These are phyloP conservation scores for Microcebus jonahi DNA, from an alignment of 2,113 vertebrate species.

Conservation along the genomic window DNA sequence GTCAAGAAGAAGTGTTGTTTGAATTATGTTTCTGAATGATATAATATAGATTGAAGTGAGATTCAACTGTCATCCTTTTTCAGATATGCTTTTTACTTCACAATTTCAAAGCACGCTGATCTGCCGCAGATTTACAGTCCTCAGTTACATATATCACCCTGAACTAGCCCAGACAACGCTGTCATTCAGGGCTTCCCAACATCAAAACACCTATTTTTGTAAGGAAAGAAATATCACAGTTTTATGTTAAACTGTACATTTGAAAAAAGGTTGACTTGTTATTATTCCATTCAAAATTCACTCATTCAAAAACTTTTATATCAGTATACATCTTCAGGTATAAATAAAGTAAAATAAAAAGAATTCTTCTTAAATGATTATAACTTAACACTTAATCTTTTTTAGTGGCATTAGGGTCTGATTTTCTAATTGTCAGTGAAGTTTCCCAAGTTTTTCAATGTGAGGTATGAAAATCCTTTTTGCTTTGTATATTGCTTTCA, in stretches of 20 bases:
- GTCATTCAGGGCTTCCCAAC: neutral
- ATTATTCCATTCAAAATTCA: constrained; percentile 25
- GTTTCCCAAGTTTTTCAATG: neutral
- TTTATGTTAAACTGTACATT: constrained; percentile 32
- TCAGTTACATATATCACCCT: neutral
- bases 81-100: constrained; percentile 60
- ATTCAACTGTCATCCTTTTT: constrained; percentile 60
- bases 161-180: constrained; percentile 12
- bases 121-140: constrained; percentile 52
- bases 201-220: constrained; percentile 10
- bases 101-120: constrained; percentile 52
- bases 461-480: constrained; percentile 1
- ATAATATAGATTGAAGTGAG: constrained; percentile 50
- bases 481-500: neutral
- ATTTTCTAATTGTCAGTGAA: constrained; percentile 49
- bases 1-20: constrained; percentile 52
- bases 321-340: neutral
- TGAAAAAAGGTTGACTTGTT: neutral
- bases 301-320: constrained; percentile 40
- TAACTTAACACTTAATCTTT: neutral
- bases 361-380: neutral
- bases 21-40: constrained; percentile 71
- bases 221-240: constrained; percentile 39
- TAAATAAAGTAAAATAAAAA: constrained; percentile 21
- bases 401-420: neutral